phyloP scores from a whole-genome alignment of 2,888 invertebrate genomes.

The Leptopilina drosophilae region DNA sequence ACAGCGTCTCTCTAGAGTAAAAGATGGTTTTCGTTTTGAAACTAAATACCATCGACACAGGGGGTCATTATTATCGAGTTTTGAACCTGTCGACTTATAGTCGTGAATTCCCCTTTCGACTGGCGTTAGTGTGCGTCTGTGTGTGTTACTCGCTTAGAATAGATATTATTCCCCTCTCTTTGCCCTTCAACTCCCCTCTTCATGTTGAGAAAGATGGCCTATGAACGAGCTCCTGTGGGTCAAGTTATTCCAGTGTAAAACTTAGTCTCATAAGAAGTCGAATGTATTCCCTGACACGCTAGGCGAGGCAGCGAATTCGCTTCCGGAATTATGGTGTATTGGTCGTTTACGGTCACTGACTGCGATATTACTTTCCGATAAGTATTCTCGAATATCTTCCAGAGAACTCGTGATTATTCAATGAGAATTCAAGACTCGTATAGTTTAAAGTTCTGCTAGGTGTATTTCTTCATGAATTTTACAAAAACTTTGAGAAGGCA shows the following conservation, averaged over 20 bases:
- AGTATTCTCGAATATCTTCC: slow-evolving; percentile 14
- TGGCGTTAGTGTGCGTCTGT: slow-evolving; percentile 46
- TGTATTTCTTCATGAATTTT: slow-evolving; percentile 14
- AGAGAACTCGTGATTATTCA: slow-evolving; percentile 3
- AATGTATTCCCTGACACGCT: slow-evolving; percentile 48
- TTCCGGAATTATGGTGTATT: slow-evolving; percentile 47
- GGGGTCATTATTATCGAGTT: slow-evolving; percentile 54
- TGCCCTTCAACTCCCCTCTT: slow-evolving; percentile 30
- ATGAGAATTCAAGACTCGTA: background rate
- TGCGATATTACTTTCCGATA: slow-evolving; percentile 50
- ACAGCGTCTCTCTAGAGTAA: background rate
- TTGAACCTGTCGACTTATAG: slow-evolving; percentile 44
- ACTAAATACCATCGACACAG: slow-evolving; percentile 46
- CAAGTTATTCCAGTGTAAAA: slow-evolving; percentile 43
- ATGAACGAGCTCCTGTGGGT: slow-evolving; percentile 35
- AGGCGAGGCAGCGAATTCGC: slow-evolving; percentile 48
- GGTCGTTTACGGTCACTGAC: slow-evolving; percentile 40
- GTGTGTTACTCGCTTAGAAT: slow-evolving; percentile 45
- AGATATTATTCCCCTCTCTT: slow-evolving; percentile 44
- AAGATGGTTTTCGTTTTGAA: slow-evolving; percentile 9
- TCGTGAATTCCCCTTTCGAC: slow-evolving; percentile 47
- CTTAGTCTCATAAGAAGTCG: slow-evolving; percentile 50
- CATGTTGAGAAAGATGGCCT: background rate
- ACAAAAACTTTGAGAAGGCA: background rate
- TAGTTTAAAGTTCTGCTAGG: background rate